Percentiles rank a stretch among this genome's conserved stretches.
phyloP scores from a whole-genome alignment of 2,888 invertebrate species.

The Caenorhabditis virilis region DNA sequence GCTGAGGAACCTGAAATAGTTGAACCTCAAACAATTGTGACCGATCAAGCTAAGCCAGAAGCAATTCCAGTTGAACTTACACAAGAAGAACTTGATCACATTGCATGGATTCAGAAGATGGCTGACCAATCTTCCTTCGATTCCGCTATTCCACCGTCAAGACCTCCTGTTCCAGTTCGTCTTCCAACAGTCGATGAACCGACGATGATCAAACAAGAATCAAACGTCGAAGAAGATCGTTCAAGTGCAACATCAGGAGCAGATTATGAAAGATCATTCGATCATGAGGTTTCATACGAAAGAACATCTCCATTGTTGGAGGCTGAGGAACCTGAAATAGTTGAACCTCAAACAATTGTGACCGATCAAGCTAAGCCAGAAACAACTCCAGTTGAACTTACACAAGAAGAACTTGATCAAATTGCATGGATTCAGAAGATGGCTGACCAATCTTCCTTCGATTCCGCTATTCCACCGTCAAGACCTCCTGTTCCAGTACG shows the following conservation, averaged over 20 bases:
- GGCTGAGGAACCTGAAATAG: neutral
- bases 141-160: neutral
- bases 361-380: neutral
- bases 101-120: slow-evolving; percentile 24
- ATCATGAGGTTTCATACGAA: neutral
- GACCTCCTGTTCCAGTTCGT: slow-evolving; percentile 1
- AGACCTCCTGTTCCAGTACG: slow-evolving; percentile 1
- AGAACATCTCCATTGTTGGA: slow-evolving; percentile 3
- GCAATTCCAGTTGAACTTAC: slow-evolving; percentile 17
- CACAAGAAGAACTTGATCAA: slow-evolving; percentile 19
- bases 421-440: slow-evolving; percentile 25
- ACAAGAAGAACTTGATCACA: slow-evolving; percentile 41
- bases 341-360: neutral
- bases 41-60: slow-evolving; percentile 5
- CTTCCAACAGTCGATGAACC: neutral
- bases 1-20: neutral
- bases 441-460: slow-evolving; percentile 10
- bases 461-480: neutral
- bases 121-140: slow-evolving; percentile 36
- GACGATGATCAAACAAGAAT: neutral
- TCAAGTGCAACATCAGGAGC: slow-evolving; percentile 2
- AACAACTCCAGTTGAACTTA: neutral
- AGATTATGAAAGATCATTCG: slow-evolving; percentile 1
- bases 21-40: no score
- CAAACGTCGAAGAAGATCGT: neutral